Percentiles rank a stretch among this genome's conserved stretches.
These are phyloP conservation scores for Notarius lentiginosus DNA, from an alignment of 2,113 vertebrate genomes.

Conservation along the genomic window DNA sequence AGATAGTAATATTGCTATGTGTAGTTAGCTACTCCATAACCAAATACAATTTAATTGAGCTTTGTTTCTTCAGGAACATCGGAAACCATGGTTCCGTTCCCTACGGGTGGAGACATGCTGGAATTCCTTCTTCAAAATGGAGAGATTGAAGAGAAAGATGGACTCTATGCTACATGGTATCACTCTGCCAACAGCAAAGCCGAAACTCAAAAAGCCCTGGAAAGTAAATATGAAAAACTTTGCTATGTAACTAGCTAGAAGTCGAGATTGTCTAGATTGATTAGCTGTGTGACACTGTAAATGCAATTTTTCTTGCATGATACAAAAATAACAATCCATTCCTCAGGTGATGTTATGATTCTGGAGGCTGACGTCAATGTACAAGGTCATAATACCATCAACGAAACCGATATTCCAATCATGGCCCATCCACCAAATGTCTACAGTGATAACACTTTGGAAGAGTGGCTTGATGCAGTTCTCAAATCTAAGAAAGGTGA, in stretches of 20 bases:
- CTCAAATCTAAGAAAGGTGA: slow-evolving; percentile 76
- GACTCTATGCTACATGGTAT: slow-evolving; percentile 78
- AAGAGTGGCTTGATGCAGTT: slow-evolving; percentile 79
- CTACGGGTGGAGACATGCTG: slow-evolving; percentile 75
- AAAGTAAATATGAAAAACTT: slow-evolving; percentile 63
- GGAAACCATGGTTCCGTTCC: slow-evolving; percentile 53
- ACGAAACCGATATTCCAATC: slow-evolving; percentile 74
- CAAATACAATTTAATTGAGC: not conserved
- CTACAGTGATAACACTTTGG: slow-evolving; percentile 79
- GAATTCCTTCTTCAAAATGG: slow-evolving; percentile 74
- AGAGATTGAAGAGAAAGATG: slow-evolving; percentile 69
- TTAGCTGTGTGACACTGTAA: no score
- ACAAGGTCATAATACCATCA: slow-evolving; percentile 71
- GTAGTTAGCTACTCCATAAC: not conserved
- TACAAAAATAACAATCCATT: not conserved
- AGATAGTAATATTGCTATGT: not conserved
- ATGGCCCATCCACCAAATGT: slow-evolving; percentile 81
- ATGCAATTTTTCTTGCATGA: not conserved
- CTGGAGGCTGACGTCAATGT: slow-evolving; percentile 80
- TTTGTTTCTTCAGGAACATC: slow-evolving; percentile 34
- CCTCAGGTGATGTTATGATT: slow-evolving; percentile 72
- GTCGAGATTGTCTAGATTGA: no score
- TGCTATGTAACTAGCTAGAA: not conserved
- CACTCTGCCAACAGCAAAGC: slow-evolving; percentile 77
- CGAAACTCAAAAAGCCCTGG: slow-evolving; percentile 73